These are phyloP conservation scores for Sussaba pulchella DNA, from an alignment of 2,888 invertebrate species.

Conservation along the genomic window DNA sequence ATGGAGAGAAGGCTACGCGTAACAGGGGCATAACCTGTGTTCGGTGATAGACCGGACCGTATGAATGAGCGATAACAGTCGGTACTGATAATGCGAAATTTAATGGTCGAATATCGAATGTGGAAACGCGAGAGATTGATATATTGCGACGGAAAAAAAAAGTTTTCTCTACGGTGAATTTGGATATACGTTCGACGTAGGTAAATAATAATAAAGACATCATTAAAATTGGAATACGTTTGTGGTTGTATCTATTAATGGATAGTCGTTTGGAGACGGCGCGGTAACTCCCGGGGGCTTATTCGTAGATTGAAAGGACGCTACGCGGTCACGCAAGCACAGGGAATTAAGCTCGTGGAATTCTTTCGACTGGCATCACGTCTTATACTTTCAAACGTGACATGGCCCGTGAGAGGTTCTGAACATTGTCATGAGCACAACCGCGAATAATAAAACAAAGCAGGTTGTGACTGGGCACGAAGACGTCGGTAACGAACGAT, in stretches of 20 bases:
- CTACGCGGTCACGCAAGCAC: constrained; percentile 46
- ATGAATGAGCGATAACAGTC: neutral
- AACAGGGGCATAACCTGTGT: neutral
- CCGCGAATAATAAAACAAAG: neutral
- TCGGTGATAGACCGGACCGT: neutral
- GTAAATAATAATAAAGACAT: constrained; percentile 61
- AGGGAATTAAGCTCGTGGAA: constrained; percentile 33
- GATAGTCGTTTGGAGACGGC: constrained; percentile 58
- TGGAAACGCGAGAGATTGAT: constrained; percentile 11
- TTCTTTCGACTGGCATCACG: constrained; percentile 19
- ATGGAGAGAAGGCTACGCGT: neutral
- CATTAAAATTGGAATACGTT: constrained; percentile 22
- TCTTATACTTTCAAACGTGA: constrained; percentile 23
- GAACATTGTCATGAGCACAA: neutral
- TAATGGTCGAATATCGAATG: neutral
- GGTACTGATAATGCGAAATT: constrained; percentile 16
- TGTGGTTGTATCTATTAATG: constrained; percentile 47
- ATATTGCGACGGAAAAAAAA: constrained; percentile 37
- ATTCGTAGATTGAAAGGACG: constrained; percentile 50
- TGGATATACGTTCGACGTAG: constrained; percentile 56
- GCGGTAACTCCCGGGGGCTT: constrained; percentile 15
- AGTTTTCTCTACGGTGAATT: constrained; percentile 53
- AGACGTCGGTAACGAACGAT: neutral
- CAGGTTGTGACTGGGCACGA: neutral
- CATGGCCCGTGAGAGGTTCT: neutral